Percentiles rank a stretch among this genome's conserved stretches.
Evolutionary conservation across 92 coral and sea anemone genomes (phyloP).

Genomic region (Virgularia gustaviana): DNA sequence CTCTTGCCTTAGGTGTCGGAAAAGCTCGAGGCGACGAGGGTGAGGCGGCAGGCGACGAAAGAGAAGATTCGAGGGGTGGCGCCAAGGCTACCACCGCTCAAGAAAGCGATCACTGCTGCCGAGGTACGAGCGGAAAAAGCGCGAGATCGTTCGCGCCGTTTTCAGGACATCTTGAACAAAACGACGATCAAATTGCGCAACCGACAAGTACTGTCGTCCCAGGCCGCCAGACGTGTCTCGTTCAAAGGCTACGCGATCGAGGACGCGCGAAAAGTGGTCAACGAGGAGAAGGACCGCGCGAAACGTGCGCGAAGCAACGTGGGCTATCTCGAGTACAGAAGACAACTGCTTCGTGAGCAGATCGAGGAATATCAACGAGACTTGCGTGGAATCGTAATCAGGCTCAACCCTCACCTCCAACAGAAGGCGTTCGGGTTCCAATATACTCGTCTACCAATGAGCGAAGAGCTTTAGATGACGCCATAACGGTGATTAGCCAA

Average conservation of each 20-base stretch:
- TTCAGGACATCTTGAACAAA: conserved; percentile 26
- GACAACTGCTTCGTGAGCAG: conserved; percentile 6
- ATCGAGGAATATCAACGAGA: conserved; percentile 7
- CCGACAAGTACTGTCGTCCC: neutral
- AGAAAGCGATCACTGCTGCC: conserved; percentile 65
- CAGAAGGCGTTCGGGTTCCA: conserved; percentile 26
- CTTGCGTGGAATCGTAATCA: neutral
- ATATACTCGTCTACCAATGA: conserved; percentile 22
- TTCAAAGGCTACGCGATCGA: conserved; percentile 12
- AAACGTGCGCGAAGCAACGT: conserved; percentile 17
- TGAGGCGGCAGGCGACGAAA: conserved; percentile 15
- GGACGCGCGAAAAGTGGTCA: conserved; percentile 8
- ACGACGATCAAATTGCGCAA: conserved; percentile 18
- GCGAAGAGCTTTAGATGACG: conserved; percentile 23
- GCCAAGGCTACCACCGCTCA: conserved; percentile 55
- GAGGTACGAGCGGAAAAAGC: conserved; percentile 61
- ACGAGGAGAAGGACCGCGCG: conserved; percentile 4
- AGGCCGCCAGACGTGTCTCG: conserved; percentile 1
- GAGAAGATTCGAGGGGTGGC: conserved; percentile 6
- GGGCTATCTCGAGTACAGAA: conserved; percentile 18
- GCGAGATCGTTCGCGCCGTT: conserved; percentile 38
- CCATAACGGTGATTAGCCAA: neutral
- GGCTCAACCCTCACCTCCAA: conserved; percentile 7
- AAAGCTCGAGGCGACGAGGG: conserved; percentile 59
- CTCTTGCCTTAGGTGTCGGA: conserved; percentile 59